Evolutionary conservation across 2,888 invertebrate genomes (phyloP), one percentile per base, ranked within the genome.

Genomic region (Coronaproctus castanopsis): DNA sequence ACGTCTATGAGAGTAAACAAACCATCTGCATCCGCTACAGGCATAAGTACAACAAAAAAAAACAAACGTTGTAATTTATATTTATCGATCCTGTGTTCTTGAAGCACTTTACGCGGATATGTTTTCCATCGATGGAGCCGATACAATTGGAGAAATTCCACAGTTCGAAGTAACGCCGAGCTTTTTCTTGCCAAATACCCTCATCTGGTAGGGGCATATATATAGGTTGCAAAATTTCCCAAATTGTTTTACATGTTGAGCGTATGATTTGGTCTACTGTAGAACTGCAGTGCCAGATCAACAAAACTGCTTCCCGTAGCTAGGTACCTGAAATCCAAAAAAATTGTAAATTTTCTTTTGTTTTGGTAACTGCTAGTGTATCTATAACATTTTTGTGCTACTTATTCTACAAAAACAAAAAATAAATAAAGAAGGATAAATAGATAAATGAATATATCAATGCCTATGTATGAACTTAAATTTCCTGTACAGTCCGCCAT

Each of bases 61-160:
- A 24, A 50, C 8, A n/a, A n/a, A 22, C 14, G 49, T 57, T 60
- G 54, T 62, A 62, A 54, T 60, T 62, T 22, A 53, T 60, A 51
- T 49, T 60, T 51, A 60, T 53, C n/a, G 57, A 54, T 10, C 62
- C 62, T 50, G 52, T 49, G 19, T 62, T 21, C 18, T 53, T 2
- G 3, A 54, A 58, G 23, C 55, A 49, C 49, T 52, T 54, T 1
- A 62, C 54, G 10, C 36, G 24, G 21, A 57, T 53, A 23, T 62
- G 60, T 24, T 57, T 60, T 19, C 62, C 51, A 24, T 60, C 62
- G 1, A 62, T 21, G 1, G 56, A 57, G 8, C 62, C 58, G 18
- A 60, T 23, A 57, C 59, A 59, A 54, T 62, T 54, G 10, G 60
- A 57, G 24, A 57, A 59, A 22, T 60, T 57, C 60, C 59, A 62